phyloP scores from a whole-genome alignment of 2,113 vertebrate species.

The Prunella fulvescens region DNA sequence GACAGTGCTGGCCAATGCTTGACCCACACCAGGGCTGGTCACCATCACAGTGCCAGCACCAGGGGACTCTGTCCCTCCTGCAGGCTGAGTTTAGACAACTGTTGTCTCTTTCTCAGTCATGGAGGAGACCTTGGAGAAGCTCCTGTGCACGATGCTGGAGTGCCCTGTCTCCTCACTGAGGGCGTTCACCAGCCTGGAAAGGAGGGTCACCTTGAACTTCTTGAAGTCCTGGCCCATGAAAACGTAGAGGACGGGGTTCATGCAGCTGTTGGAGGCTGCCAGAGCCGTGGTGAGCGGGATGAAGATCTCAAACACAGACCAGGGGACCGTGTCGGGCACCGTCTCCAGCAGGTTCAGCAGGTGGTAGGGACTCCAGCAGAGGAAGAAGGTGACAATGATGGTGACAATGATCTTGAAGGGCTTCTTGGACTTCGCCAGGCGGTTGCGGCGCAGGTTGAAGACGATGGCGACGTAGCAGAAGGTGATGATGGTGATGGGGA shows the following conservation, averaged over 20 bases:
- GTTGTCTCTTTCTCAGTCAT: constrained; percentile 71
- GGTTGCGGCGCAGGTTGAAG: constrained; percentile 74
- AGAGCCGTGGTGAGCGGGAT: constrained; percentile 69
- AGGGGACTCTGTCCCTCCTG: rapidly evolving
- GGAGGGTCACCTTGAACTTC: constrained; percentile 73
- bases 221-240: constrained; percentile 95
- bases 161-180: constrained; percentile 74
- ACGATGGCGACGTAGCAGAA: constrained; percentile 76
- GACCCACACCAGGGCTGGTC: not conserved
- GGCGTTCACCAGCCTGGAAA: constrained; percentile 74
- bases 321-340: not conserved
- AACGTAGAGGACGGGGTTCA: constrained; percentile 92
- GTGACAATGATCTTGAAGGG: constrained; percentile 84
- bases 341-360: constrained; percentile 79
- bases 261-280: constrained; percentile 89
- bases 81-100: constrained; percentile 31
- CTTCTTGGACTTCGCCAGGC: constrained; percentile 79
- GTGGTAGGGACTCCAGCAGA: constrained; percentile 89
- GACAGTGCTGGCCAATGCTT: not conserved
- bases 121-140: constrained; percentile 70
- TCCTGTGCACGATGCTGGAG: constrained; percentile 68
- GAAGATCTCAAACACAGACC: constrained; percentile 47
- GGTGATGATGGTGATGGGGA: constrained; percentile 79
- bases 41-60: not conserved
- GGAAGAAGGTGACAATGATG: constrained; percentile 85